Percentiles rank a stretch among this genome's conserved stretches.
phyloP scores from a whole-genome alignment of 2,888 invertebrate genomes.

The Chydorus sphaericus region DNA sequence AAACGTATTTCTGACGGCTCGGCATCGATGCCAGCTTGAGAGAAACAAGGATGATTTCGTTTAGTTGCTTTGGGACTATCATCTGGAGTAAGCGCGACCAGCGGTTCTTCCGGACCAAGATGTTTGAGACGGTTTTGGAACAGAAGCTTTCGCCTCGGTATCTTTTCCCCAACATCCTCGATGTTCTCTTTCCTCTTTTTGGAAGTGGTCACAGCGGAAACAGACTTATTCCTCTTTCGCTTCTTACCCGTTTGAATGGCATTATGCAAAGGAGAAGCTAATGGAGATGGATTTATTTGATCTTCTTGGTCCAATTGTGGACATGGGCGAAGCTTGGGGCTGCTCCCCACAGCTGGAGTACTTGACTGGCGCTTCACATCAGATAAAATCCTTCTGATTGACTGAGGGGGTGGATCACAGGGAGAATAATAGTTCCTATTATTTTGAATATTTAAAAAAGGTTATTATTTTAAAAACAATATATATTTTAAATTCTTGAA shows the following conservation, averaged over 20 bases:
- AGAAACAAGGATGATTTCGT: not conserved
- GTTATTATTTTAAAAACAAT: not conserved
- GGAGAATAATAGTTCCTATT: conserved; percentile 5
- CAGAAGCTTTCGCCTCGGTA: not conserved
- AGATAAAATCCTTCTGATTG: conserved; percentile 1
- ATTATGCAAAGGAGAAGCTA: not conserved
- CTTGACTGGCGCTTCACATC: not conserved
- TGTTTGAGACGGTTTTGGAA: not conserved
- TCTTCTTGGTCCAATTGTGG: not conserved
- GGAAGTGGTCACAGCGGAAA: not conserved
- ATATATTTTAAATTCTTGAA: not conserved
- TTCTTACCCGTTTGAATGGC: not conserved
- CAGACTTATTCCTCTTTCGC: not conserved
- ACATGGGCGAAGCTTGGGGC: not conserved
- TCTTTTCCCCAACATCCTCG: not conserved
- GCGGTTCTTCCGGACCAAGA: not conserved
- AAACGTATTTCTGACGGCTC: no score
- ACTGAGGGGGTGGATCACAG: not conserved
- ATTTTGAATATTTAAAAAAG: not conserved
- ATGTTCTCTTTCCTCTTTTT: not conserved
- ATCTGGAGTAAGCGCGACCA: not conserved
- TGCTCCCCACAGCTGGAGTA: not conserved
- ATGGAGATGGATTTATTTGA: not conserved
- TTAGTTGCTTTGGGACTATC: not conserved
- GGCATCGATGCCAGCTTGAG: not conserved